Conservation (phyloP, 2,888 invertebrate species). For the Cantharis flavilabris region DNA sequence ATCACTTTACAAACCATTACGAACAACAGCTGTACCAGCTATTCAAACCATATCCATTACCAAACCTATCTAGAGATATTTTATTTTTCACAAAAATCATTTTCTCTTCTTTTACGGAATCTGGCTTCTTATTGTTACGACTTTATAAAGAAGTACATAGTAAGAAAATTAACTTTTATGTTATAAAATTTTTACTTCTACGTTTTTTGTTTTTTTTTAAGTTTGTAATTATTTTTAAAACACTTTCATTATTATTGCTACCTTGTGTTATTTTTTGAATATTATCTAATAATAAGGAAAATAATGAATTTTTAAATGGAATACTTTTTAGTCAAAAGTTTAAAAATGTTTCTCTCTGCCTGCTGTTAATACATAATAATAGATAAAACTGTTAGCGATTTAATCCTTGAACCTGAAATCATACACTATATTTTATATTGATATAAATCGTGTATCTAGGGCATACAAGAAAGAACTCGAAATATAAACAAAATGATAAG, state of each 20-base stretch:
- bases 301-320: not conserved
- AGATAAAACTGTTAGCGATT: not conserved
- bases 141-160: slow-evolving; percentile 17
- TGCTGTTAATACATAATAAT: no score
- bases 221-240: not conserved
- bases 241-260: not conserved
- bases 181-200: not conserved
- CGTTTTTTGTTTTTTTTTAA: not conserved
- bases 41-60: slow-evolving; percentile 33
- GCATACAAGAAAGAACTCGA: not conserved
- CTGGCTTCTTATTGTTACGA: slow-evolving; percentile 27
- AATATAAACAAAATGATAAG: not conserved
- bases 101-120: slow-evolving; percentile 14
- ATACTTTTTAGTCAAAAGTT: not conserved
- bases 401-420: not conserved
- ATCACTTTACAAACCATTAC: slow-evolving; percentile 25
- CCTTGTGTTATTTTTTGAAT: not conserved
- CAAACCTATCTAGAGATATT: slow-evolving; percentile 26
- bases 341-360: not conserved
- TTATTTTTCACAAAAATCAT: slow-evolving; percentile 24
- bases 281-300: not conserved
- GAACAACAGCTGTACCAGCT: slow-evolving; percentile 30
- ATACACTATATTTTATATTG: not conserved
- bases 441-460: no score
- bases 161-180: slow-evolving; percentile 8